phyloP scores from a whole-genome alignment of 2,888 invertebrate genomes.

The Diadromus collaris region DNA sequence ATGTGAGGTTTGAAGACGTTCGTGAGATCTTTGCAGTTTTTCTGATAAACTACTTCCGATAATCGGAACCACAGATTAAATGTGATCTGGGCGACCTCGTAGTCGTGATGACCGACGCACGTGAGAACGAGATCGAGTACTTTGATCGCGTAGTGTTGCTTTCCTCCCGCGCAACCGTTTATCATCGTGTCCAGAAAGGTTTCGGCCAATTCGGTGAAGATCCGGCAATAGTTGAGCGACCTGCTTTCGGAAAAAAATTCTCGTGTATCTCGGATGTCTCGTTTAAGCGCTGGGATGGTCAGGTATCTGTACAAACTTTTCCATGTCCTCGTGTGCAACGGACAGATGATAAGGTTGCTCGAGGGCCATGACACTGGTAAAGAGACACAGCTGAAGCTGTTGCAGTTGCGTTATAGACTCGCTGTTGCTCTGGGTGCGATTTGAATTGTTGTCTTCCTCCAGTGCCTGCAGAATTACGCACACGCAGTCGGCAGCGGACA shows the following conservation, averaged over 20 bases:
- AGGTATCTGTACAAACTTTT: slow-evolving; percentile 83
- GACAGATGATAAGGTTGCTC: slow-evolving; percentile 94
- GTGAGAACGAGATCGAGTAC: slow-evolving; percentile 94
- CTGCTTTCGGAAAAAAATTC: slow-evolving; percentile 75
- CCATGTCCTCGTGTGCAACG: slow-evolving; percentile 96
- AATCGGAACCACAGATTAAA: slow-evolving; percentile 98
- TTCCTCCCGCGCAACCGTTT: slow-evolving; percentile 82
- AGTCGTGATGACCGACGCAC: slow-evolving; percentile 98
- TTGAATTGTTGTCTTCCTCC: slow-evolving; percentile 82
- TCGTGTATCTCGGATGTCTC: slow-evolving; percentile 31
- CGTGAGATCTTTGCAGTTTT: slow-evolving; percentile 90
- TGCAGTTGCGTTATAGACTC: slow-evolving; percentile 80
- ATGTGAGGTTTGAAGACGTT: slow-evolving; percentile 94
- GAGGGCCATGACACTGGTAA: slow-evolving; percentile 89
- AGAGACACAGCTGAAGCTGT: slow-evolving; percentile 89
- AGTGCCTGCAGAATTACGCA: slow-evolving; percentile 92
- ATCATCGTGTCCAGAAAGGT: slow-evolving; percentile 93
- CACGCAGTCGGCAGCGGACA: slow-evolving; percentile 94
- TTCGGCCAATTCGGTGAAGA: slow-evolving; percentile 97
- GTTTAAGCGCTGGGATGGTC: background rate
- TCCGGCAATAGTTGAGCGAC: slow-evolving; percentile 94
- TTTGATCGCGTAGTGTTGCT: slow-evolving; percentile 89
- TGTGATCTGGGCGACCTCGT: slow-evolving; percentile 94
- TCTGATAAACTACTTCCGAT: slow-evolving; percentile 96
- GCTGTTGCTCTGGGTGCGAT: slow-evolving; percentile 82